A percentile compares a stretch with the other conserved stretches of the same genome.
Evolutionary conservation across 2,888 invertebrate genomes (phyloP).

Genomic region (Drosophila basisetae): DNA sequence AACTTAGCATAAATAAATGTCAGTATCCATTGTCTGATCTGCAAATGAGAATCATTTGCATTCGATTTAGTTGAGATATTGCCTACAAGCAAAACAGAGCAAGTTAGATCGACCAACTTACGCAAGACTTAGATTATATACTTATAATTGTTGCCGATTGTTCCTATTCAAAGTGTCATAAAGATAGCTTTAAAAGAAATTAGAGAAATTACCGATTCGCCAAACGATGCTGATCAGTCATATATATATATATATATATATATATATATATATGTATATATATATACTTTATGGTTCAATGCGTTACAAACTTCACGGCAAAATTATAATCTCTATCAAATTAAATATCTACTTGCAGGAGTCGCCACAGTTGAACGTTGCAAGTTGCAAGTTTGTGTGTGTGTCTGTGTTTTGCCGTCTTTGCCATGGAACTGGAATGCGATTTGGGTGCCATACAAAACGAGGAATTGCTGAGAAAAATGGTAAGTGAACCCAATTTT

Average conservation of each 20-base stretch:
- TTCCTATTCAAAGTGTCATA: neutral
- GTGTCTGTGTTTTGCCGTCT: neutral
- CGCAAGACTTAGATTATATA: neutral
- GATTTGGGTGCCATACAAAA: conserved; percentile 90
- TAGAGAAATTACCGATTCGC: neutral
- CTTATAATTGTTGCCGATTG: neutral
- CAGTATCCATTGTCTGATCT: no score
- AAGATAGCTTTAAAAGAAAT: neutral
- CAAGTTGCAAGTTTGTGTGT: conserved; percentile 33
- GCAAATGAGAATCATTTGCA: neutral
- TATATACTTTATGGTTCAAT: neutral
- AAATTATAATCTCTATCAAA: neutral
- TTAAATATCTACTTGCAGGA: conserved; percentile 32
- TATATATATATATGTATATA: neutral
- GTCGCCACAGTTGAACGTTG: conserved; percentile 31
- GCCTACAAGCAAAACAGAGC: neutral
- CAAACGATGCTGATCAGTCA: neutral
- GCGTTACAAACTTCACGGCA: neutral
- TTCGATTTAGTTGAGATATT: neutral
- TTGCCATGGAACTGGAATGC: conserved; percentile 86
- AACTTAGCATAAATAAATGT: neutral
- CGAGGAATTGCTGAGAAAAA: conserved; percentile 91
- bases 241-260: neutral
- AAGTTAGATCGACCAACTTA: neutral
- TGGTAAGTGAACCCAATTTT: conserved; percentile 87